Evolutionary conservation across 1,140 invertebrate species (phyloP), one percentile per base, ranked within the genome.

Genomic region (Musca domestica): DNA sequence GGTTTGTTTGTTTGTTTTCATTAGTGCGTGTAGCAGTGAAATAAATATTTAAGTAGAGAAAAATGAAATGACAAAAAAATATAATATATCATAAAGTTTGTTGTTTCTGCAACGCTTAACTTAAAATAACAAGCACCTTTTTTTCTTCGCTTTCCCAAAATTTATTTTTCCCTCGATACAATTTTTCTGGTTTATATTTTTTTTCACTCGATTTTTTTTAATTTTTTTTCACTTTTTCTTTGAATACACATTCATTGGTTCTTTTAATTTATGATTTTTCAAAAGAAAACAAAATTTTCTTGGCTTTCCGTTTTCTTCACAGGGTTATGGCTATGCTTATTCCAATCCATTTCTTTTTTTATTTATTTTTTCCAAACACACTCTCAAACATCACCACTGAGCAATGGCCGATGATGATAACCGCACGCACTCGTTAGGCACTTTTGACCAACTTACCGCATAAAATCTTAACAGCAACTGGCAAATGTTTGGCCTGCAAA

Each of bases 381-480:
- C 27, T 61, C 54, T 20, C 54, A 20, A 58, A 58, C 27, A 61
- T 34, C 27, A 61, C 56, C 30, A 61, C 15, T 41, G 4, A 41
- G 4, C 6, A 41, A 41, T 41, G 34, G 34, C 10, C 12, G 34
- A 41, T 30, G 27, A 30, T 41, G 34, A 41, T 41, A 41, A 41
- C 34, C 34, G 34, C 34, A 41, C 54, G 25, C 27, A n/a, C n/a
- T 58, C 54, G 25, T 27, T 61, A 61, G 56, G 56, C 56, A 61
- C 56, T 61, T 61, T 61, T 19, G 56, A 34, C 56, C 56, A 61
- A 61, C 56, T 61, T 61, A 61, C 56, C 56, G 56, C 56, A 61
- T 61, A 61, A 41, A 61, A 61, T 61, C 56, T 61, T 61, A n/a
- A 61, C 56, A 61, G 30, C 56, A 61, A 61, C 56, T 61, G 27